phyloP scores from a whole-genome alignment of 2,797 vertebrate species.

The Hydrolagus colliei region DNA sequence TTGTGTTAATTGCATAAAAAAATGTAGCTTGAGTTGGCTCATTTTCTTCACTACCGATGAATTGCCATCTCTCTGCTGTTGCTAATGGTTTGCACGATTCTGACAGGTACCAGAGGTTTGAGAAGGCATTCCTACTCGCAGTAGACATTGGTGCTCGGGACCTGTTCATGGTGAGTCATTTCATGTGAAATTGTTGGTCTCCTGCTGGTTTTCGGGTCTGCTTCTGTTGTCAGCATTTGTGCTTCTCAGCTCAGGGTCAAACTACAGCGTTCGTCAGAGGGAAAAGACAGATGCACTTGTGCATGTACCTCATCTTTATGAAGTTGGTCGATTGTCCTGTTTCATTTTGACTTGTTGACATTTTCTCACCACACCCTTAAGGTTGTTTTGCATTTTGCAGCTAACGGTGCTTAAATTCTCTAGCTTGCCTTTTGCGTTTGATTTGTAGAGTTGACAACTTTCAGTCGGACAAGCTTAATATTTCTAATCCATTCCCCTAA shows the following conservation, averaged over 20 bases:
- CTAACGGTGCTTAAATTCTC: conserved; percentile 48
- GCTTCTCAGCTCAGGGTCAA: conserved; percentile 42
- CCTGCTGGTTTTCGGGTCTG: conserved; percentile 36
- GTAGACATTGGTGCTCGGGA: conserved; percentile 81
- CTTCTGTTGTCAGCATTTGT: conserved; percentile 46
- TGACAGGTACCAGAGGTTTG: conserved; percentile 78
- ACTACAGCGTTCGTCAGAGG: conserved; percentile 35
- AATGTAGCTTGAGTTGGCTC: background rate
- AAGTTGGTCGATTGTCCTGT: conserved; percentile 43
- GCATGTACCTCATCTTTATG: conserved; percentile 39
- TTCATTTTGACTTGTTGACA: conserved; percentile 42
- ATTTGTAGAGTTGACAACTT: conserved; percentile 45
- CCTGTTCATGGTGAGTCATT: conserved; percentile 73
- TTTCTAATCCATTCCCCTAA: conserved; percentile 67
- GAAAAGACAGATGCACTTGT: conserved; percentile 37
- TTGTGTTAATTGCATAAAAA: background rate
- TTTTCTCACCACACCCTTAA: conserved; percentile 43
- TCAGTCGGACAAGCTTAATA: conserved; percentile 61
- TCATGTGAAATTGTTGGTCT: conserved; percentile 39
- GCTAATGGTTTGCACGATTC: conserved; percentile 34
- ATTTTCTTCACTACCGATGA: background rate
- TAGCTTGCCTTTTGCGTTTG: conserved; percentile 45
- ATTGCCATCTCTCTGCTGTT: background rate
- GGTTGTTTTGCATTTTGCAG: conserved; percentile 46
- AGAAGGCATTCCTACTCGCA: conserved; percentile 93